These are phyloP conservation scores for Keiferia lycopersicella DNA, from an alignment of 2,888 invertebrate genomes.

Conservation along the genomic window DNA sequence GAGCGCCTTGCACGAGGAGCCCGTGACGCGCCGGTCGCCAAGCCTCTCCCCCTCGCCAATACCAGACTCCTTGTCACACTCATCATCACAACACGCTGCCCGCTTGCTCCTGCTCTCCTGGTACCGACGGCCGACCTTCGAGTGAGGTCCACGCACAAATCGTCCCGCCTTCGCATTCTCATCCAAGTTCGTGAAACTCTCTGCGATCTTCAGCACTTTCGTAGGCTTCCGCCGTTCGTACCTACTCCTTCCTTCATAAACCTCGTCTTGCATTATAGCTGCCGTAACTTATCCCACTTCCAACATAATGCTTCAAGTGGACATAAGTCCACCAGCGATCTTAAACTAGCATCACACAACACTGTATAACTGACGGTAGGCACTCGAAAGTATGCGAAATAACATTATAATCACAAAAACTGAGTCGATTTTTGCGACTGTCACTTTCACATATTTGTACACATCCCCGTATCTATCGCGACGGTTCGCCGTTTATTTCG, in stretches of 20 bases:
- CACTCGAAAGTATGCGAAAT: constrained; percentile 66
- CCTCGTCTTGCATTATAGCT: constrained; percentile 78
- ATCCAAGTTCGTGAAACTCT: constrained; percentile 79
- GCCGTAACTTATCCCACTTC: constrained; percentile 68
- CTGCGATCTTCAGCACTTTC: constrained; percentile 78
- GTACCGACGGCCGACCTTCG: constrained; percentile 63
- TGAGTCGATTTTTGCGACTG: constrained; percentile 63
- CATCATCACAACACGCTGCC: constrained; percentile 72
- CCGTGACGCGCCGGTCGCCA: constrained; percentile 72
- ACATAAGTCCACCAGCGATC: constrained; percentile 55
- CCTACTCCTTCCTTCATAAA: constrained; percentile 65
- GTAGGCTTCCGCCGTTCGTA: constrained; percentile 75
- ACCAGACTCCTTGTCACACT: constrained; percentile 77
- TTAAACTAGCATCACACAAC: constrained; percentile 52
- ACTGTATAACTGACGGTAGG: constrained; percentile 59
- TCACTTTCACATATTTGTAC: constrained; percentile 72
- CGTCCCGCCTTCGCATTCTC: constrained; percentile 73
- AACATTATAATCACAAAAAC: constrained; percentile 69
- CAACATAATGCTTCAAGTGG: constrained; percentile 72
- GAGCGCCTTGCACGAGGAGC: constrained; percentile 91
- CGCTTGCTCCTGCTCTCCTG: constrained; percentile 65
- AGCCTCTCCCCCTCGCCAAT: constrained; percentile 74
- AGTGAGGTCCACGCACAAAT: constrained; percentile 72
- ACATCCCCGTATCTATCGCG: constrained; percentile 56
- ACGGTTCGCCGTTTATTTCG: constrained; percentile 45